These are phyloP conservation scores for Myotis pilosus DNA, from an alignment of 2,797 vertebrate species.

Conservation along the genomic window DNA sequence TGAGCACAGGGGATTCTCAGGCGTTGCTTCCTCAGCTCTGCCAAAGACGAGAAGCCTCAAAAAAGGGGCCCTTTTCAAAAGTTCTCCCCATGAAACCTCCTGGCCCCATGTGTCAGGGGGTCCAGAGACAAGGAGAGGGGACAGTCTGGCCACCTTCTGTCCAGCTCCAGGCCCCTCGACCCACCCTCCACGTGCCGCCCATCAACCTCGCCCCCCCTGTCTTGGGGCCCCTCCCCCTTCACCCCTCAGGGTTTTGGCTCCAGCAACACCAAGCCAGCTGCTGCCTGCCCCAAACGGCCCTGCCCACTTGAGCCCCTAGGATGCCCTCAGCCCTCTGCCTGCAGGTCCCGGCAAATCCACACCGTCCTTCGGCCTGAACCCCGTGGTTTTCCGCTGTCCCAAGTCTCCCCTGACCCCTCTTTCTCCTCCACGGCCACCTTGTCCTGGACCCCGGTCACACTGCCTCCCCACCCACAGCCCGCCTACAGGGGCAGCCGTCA, in stretches of 20 bases:
- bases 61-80: background rate
- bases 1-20: background rate
- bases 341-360: background rate
- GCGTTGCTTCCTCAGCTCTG: slow-evolving; percentile 9
- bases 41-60: background rate
- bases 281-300: background rate
- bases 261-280: background rate
- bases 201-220: background rate
- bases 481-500: background rate
- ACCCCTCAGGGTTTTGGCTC: background rate
- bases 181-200: background rate
- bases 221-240: too few species aligned
- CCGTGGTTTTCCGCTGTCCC: rapidly evolving
- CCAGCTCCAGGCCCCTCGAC: background rate
- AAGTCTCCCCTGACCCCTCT: background rate
- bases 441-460: background rate
- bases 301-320: background rate
- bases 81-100: background rate
- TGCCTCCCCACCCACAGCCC: background rate
- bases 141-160: background rate
- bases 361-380: background rate
- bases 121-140: background rate
- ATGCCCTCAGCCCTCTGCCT: background rate
- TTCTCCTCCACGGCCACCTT: background rate
- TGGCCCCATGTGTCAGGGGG: background rate